Percentiles rank a stretch among this genome's conserved stretches.
These are phyloP conservation scores for Toxonevra muliebris DNA, from an alignment of 2,888 invertebrate genomes.

Conservation along the genomic window DNA sequence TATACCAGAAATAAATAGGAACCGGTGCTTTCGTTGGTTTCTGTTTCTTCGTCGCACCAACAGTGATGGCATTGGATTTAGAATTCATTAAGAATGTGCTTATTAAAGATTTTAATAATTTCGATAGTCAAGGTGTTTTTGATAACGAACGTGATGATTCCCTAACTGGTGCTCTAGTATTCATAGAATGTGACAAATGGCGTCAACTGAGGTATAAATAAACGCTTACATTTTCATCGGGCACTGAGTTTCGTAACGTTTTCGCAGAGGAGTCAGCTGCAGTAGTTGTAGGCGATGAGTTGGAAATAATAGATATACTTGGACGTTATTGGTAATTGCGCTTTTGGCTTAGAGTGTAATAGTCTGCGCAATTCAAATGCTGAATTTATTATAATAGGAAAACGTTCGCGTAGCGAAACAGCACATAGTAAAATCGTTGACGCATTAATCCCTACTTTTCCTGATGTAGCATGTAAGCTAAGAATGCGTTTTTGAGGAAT, in stretches of 20 bases:
- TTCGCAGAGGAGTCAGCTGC: conserved; percentile 13
- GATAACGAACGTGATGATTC: conserved; percentile 60
- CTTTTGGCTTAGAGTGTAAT: conserved; percentile 66
- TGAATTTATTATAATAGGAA: conserved; percentile 42
- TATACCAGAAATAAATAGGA: too few species aligned
- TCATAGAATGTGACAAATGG: conserved; percentile 64
- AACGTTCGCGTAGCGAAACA: too few species aligned
- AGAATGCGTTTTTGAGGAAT: conserved; percentile 46
- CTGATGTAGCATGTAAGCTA: conserved; percentile 45
- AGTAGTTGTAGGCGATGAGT: conserved; percentile 10
- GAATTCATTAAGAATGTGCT: conserved; percentile 55
- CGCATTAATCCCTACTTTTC: conserved; percentile 46
- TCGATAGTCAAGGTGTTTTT: conserved; percentile 58
- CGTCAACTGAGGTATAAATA: conserved; percentile 57
- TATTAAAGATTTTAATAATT: conserved; percentile 60
- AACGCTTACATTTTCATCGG: conserved; percentile 65
- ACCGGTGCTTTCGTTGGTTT: conserved; percentile 19
- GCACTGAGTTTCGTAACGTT: conserved; percentile 25
- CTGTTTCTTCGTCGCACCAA: conserved; percentile 19
- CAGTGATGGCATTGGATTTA: conserved; percentile 44
- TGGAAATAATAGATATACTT: conserved; percentile 56
- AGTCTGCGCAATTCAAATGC: conserved; percentile 60
- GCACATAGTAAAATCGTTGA: conserved; percentile 24
- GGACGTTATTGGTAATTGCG: conserved; percentile 66
- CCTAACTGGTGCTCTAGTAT: conserved; percentile 54